Evolutionary conservation across 2,888 invertebrate species (phyloP).

Genomic region (Spodoptera picta): DNA sequence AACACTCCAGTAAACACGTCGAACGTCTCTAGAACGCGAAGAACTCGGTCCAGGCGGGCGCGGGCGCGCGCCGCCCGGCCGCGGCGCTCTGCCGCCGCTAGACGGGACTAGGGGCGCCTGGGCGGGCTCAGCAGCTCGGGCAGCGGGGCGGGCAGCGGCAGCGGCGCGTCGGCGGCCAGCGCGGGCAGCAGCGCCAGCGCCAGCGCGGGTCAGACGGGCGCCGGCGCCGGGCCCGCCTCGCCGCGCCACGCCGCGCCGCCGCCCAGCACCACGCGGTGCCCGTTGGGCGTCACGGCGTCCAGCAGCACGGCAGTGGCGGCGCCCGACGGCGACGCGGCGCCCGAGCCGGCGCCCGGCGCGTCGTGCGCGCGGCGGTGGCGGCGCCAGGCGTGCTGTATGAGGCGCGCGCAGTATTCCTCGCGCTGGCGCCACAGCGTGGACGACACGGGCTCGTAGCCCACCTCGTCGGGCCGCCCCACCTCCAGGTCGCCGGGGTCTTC

Average conservation of each 20-base stretch:
- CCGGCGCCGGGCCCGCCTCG: constrained; percentile 92
- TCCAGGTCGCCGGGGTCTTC: constrained; percentile 97
- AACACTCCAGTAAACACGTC: constrained; percentile 82
- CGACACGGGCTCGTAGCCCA: constrained; percentile 97
- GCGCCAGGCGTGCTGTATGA: constrained; percentile 98
- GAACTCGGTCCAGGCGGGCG: constrained; percentile 74
- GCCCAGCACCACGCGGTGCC: constrained; percentile 96
- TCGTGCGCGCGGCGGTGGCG: constrained; percentile 92
- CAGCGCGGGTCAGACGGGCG: constrained; percentile 89
- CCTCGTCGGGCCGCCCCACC: constrained; percentile 95
- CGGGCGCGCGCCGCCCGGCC: constrained; percentile 60
- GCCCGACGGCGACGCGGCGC: constrained; percentile 89
- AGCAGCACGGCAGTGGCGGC: constrained; percentile 95
- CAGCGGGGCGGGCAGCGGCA: constrained; percentile 86
- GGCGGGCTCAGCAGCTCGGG: constrained; percentile 87
- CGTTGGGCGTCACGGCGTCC: constrained; percentile 94
- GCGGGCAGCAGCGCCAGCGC: constrained; percentile 88
- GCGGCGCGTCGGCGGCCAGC: constrained; percentile 85
- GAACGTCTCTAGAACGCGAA: constrained; percentile 78
- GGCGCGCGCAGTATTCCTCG: constrained; percentile 98
- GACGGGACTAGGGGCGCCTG: constrained; percentile 83
- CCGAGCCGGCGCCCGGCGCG: constrained; percentile 82
- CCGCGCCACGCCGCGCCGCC: constrained; percentile 96
- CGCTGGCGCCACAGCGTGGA: constrained; percentile 98
- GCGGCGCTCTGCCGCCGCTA: constrained; percentile 49